Conservation (phyloP, 2,797 vertebrate genomes). For the Chelidonichthys spinosus region DNA sequence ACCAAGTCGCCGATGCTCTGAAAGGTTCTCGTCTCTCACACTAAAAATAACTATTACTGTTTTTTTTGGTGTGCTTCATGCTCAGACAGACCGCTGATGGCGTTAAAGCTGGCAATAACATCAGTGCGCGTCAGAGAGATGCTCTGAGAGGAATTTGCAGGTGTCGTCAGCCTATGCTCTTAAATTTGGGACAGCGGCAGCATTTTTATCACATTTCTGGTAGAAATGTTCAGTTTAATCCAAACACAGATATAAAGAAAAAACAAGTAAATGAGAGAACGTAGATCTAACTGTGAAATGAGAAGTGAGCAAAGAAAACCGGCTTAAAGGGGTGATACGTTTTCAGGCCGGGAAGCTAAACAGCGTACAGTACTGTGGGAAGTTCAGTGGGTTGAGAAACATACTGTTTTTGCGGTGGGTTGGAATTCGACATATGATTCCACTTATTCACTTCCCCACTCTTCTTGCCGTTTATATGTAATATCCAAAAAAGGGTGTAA, state of each 20-base stretch:
- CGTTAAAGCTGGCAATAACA: slow-evolving; percentile 16
- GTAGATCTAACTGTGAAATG: neutral
- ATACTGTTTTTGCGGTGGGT: slow-evolving; percentile 13
- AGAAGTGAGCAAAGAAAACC: neutral
- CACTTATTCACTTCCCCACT: slow-evolving; percentile 7
- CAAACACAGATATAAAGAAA: neutral
- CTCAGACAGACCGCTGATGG: neutral
- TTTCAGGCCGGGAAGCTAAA: neutral
- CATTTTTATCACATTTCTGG: neutral
- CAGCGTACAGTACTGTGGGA: neutral
- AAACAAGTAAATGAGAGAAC: neutral
- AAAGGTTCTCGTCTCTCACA: neutral
- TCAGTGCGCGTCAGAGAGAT: slow-evolving; percentile 25
- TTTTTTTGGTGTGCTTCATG: neutral
- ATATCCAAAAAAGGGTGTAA: neutral
- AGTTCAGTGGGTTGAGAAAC: slow-evolving; percentile 16
- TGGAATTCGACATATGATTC: slow-evolving; percentile 27
- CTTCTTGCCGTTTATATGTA: too few species aligned
- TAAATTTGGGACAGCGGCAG: neutral
- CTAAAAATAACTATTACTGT: neutral
- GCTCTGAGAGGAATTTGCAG: slow-evolving; percentile 16
- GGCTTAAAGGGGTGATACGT: neutral
- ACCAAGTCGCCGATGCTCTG: neutral
- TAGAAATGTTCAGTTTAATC: neutral
- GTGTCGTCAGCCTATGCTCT: slow-evolving; percentile 20